These are phyloP conservation scores for Gadopsis marmoratus DNA, from an alignment of 2,797 vertebrate genomes.

Conservation along the genomic window DNA sequence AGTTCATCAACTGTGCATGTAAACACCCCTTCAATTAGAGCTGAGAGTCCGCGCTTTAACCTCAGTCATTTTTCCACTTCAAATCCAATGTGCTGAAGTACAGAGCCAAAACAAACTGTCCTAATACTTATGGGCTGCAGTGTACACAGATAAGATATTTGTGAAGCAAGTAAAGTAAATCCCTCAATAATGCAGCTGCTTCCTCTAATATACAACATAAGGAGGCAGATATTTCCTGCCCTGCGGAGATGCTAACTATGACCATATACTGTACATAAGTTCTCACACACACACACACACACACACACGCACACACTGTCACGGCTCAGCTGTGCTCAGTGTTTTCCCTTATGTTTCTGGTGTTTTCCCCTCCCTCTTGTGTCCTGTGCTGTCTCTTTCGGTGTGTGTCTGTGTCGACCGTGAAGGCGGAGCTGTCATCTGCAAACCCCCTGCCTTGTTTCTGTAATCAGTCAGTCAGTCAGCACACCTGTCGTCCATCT, in stretches of 20 bases:
- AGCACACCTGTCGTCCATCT: too few relatives aligned
- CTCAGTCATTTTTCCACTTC: conserved; percentile 11
- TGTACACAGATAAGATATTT: conserved; percentile 26
- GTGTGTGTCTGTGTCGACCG: too few relatives aligned
- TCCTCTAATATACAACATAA: conserved; percentile 36
- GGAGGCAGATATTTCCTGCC: conserved; percentile 11
- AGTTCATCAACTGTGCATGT: conserved; percentile 1
- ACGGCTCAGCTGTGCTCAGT: too few relatives aligned
- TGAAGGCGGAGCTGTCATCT: too few relatives aligned
- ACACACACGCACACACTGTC: background rate
- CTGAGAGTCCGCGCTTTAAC: background rate
- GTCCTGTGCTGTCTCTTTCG: too few relatives aligned
- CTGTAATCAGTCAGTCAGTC: too few relatives aligned
- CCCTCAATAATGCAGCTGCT: conserved; percentile 21
- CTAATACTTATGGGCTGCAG: background rate
- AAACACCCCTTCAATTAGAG: conserved; percentile 13
- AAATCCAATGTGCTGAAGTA: background rate
- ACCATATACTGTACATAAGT: background rate
- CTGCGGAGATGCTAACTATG: background rate
- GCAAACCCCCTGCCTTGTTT: too few relatives aligned
- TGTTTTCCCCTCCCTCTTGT: too few relatives aligned
- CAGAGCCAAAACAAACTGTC: conserved; percentile 14
- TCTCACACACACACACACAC: background rate
- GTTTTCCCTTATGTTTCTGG: too few relatives aligned
- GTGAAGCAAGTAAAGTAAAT: conserved; percentile 21